Evolutionary conservation across 2,888 invertebrate species (phyloP).

Genomic region (Drosophila atripex): DNA sequence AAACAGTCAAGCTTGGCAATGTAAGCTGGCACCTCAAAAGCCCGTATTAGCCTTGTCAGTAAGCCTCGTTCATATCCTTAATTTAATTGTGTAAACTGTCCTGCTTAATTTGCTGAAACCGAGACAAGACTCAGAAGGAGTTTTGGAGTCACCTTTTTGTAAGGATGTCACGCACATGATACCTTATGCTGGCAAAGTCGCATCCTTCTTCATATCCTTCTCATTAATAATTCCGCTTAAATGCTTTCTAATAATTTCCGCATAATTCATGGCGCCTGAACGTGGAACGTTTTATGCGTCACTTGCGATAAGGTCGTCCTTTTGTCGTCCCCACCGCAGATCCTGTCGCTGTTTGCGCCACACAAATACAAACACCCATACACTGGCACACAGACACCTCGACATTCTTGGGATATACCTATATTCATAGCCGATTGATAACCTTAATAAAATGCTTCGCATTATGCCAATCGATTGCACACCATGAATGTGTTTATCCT

Average conservation of each 20-base stretch:
- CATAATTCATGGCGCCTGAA: slow-evolving; percentile 73
- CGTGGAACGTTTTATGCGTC: slow-evolving; percentile 73
- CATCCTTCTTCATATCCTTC: slow-evolving; percentile 14
- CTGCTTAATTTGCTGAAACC: slow-evolving; percentile 14
- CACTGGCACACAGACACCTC: slow-evolving; percentile 32
- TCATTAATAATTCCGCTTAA: slow-evolving; percentile 78
- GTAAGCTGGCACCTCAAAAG: slow-evolving; percentile 45
- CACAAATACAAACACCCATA: slow-evolving; percentile 32
- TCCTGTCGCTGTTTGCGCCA: slow-evolving; percentile 57
- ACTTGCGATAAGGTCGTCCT: slow-evolving; percentile 65
- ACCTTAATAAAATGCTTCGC: slow-evolving; percentile 80
- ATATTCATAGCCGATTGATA: slow-evolving; percentile 77
- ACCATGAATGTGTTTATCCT: slow-evolving; percentile 80
- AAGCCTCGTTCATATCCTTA: slow-evolving; percentile 4
- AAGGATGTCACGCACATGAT: slow-evolving; percentile 28
- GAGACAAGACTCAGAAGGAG: slow-evolving; percentile 3
- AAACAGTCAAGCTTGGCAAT: slow-evolving; percentile 45
- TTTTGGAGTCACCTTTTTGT: neutral
- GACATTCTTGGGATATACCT: slow-evolving; percentile 41
- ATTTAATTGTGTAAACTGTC: slow-evolving; percentile 25
- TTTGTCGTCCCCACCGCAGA: slow-evolving; percentile 45
- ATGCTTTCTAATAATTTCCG: slow-evolving; percentile 79
- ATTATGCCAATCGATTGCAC: slow-evolving; percentile 81
- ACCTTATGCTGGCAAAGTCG: slow-evolving; percentile 34
- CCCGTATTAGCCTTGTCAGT: slow-evolving; percentile 19